These are phyloP conservation scores for Varanus komodoensis DNA, from an alignment of 2,113 vertebrate genomes.

Conservation along the genomic window DNA sequence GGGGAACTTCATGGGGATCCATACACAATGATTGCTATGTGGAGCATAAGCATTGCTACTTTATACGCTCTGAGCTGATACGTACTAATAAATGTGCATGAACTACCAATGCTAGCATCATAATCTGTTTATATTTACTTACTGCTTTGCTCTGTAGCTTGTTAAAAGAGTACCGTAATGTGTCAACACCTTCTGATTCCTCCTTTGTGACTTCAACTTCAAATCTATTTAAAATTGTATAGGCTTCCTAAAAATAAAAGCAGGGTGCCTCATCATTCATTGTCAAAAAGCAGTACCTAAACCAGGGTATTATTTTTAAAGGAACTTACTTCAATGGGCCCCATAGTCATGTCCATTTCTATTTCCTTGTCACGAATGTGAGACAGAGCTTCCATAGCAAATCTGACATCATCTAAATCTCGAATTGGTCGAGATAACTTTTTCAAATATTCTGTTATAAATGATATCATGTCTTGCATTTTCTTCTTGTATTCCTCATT, in stretches of 20 bases:
- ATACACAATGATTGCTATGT: background rate
- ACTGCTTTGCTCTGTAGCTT: slow-evolving; percentile 83
- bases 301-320: background rate
- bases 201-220: slow-evolving; percentile 81
- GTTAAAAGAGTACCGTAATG: slow-evolving; percentile 80
- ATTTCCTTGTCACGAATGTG: slow-evolving; percentile 80
- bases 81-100: background rate
- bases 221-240: slow-evolving; percentile 80
- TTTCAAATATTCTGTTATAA: slow-evolving; percentile 73
- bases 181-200: slow-evolving; percentile 82
- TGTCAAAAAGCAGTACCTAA: background rate
- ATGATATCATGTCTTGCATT: slow-evolving; percentile 76
- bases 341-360: slow-evolving; percentile 83
- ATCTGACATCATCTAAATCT: slow-evolving; percentile 85
- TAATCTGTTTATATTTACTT: slow-evolving; percentile 62
- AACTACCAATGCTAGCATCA: background rate
- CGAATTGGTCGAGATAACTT: slow-evolving; percentile 81
- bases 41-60: background rate
- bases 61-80: background rate
- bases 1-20: background rate
- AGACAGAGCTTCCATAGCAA: slow-evolving; percentile 82
- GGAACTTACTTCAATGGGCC: slow-evolving; percentile 84
- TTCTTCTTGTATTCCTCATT: slow-evolving; percentile 86
- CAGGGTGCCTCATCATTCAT: background rate
- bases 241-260: slow-evolving; percentile 81